phyloP scores from a whole-genome alignment of 2,797 vertebrate species.

The Pelobates cultripes region DNA sequence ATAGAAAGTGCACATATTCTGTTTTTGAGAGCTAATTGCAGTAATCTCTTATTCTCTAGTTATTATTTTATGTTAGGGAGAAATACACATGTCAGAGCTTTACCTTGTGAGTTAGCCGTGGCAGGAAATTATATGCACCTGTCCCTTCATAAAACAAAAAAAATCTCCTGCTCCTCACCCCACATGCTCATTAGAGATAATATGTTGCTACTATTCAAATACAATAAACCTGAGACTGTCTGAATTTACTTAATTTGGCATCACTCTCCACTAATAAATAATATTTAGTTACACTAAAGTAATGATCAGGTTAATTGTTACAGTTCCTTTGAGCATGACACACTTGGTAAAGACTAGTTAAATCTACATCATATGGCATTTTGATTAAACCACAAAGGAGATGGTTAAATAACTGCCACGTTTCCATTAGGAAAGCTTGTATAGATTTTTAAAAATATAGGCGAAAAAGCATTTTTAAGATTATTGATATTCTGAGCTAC shows the following conservation, averaged over 20 bases:
- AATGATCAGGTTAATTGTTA: background rate
- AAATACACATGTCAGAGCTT: background rate
- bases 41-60: background rate
- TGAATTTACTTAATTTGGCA: background rate
- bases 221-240: background rate
- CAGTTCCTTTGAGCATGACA: background rate
- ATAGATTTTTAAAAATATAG: too few species aligned
- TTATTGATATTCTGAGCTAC: too few species aligned
- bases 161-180: background rate
- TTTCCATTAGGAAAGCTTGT: too few species aligned
- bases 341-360: too few species aligned
- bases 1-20: background rate
- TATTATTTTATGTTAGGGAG: constrained; percentile 1
- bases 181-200: constrained; percentile 9
- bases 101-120: constrained; percentile 8
- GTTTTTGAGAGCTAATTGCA: background rate
- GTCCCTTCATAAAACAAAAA: background rate
- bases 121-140: constrained; percentile 9
- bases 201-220: constrained; percentile 1
- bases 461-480: too few species aligned
- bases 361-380: too few species aligned
- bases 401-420: too few species aligned
- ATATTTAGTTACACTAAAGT: background rate
- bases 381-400: too few species aligned
- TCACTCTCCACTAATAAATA: background rate